These are phyloP conservation scores for Tetraneura akinire DNA, from an alignment of 1,140 invertebrate species.

Conservation along the genomic window DNA sequence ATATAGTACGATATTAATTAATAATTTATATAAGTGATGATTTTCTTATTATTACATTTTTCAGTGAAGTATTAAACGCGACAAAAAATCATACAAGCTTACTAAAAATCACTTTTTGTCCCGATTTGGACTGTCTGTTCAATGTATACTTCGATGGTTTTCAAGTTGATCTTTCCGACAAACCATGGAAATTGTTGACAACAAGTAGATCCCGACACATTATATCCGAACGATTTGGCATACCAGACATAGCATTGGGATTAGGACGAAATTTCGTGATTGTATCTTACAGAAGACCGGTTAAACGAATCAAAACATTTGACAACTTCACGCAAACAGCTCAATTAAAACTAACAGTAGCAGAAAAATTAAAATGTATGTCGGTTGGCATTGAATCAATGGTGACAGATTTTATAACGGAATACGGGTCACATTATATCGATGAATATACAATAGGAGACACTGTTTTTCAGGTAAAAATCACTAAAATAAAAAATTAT, in stretches of 20 bases:
- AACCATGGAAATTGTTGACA: slow-evolving; percentile 44
- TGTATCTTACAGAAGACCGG: slow-evolving; percentile 19
- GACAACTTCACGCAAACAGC: slow-evolving; percentile 24
- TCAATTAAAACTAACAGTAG: slow-evolving; percentile 11
- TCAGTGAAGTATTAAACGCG: slow-evolving; percentile 31
- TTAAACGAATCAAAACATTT: slow-evolving; percentile 28
- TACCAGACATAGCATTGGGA: slow-evolving; percentile 30
- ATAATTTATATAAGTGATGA: background rate
- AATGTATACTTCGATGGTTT: slow-evolving; percentile 23
- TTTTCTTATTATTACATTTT: slow-evolving; percentile 41
- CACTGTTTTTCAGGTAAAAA: slow-evolving; percentile 31
- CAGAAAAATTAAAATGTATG: slow-evolving; percentile 24
- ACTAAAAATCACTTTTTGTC: slow-evolving; percentile 34
- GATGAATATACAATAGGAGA: slow-evolving; percentile 44
- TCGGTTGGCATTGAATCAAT: slow-evolving; percentile 28
- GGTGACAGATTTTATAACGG: slow-evolving; percentile 37
- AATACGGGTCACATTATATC: slow-evolving; percentile 35
- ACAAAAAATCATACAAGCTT: slow-evolving; percentile 25
- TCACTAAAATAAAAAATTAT: background rate
- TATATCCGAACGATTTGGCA: slow-evolving; percentile 40
- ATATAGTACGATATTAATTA: too few relatives aligned
- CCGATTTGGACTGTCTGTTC: slow-evolving; percentile 40
- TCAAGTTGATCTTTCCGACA: slow-evolving; percentile 26
- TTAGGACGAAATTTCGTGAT: slow-evolving; percentile 20
- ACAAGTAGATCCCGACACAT: background rate